Base-by-base conservation (phyloP, 2,888 invertebrate species). In the Belgica antarctica region DNA sequence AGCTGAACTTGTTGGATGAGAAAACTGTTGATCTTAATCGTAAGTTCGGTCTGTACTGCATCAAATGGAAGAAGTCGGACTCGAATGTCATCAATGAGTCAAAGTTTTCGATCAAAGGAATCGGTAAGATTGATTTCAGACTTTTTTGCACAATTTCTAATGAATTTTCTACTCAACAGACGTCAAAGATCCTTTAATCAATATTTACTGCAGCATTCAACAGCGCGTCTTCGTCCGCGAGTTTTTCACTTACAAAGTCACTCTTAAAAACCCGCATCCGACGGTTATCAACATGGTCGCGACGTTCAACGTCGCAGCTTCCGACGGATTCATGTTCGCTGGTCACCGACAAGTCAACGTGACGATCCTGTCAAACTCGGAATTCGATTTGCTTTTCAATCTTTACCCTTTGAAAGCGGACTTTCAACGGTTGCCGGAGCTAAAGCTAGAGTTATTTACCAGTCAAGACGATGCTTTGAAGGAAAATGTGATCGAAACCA, bases 261-360 rank as follows among this genome's bases (percentile, higher is more conserved):
- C 78, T 25, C 74, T 80, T 0, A 79, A 77, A 71, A 80, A 80
- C 75, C 78, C 80, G 41, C 77, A 79, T 17, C 73, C 75, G 25
- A 78, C 78, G 73, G 77, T 80, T n/a, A 72, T 80, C 7, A 78
- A 80, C 74, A 75, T 80, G 46, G 77, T 77, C 71, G 77, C 79
- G 22, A 75, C 75, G 10, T 72, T 80, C 10, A 52, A 52, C 12
- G 46, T 47, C 17, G 77, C 77, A 66, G 79, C 77, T 71, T 74
- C 79, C 28, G 95, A 96, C 78, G 90, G 90, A 46, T 96, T 96
- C 78, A 95, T 96, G 90, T 96, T 94, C 81, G 89, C 96, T 72
- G 96, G 96, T 1, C 93, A 94, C 76, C 95, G 93, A 81, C 92
- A 94, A 83, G 89, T 90, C 70, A 80, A 80, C 72, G 75, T 80